Conservation (phyloP, 2,113 vertebrate genomes). For the Eidolon helvum region DNA sequence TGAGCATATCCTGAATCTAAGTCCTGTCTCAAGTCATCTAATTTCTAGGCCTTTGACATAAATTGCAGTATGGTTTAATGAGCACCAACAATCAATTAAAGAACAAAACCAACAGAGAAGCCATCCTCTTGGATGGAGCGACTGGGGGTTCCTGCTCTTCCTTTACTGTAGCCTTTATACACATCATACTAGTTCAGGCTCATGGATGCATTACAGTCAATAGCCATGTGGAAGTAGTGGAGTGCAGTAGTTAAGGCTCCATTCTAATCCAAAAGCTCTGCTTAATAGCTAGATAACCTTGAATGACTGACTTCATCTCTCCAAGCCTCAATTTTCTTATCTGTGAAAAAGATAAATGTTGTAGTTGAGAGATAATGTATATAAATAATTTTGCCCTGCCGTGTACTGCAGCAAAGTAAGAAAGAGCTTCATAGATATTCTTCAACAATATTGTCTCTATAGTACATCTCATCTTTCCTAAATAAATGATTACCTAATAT, state of each 20-base stretch:
- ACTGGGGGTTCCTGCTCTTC: neutral
- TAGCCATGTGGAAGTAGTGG: neutral
- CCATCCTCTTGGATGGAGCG: neutral
- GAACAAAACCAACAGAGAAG: neutral
- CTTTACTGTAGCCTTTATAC: neutral
- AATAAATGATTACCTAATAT: neutral
- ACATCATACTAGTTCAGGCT: neutral
- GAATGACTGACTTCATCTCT: neutral
- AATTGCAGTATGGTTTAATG: neutral
- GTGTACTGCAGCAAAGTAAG: neutral
- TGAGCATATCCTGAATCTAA: neutral
- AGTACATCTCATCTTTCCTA: neutral
- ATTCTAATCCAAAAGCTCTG: neutral
- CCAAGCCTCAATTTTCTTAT: neutral
- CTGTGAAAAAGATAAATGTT: neutral
- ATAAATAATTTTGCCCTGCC: neutral
- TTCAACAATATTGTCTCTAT: neutral
- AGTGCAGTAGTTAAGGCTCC: neutral
- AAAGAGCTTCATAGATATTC: neutral
- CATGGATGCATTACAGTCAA: neutral
- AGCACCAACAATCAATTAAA: neutral
- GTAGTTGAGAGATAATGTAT: neutral
- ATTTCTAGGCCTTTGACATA: neutral
- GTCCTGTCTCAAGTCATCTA: neutral
- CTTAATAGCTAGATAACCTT: neutral